Percentiles rank a stretch among this genome's conserved stretches.
Conservation (phyloP, 92 coral and sea anemone genomes). For the Actinernus sp. region DNA sequence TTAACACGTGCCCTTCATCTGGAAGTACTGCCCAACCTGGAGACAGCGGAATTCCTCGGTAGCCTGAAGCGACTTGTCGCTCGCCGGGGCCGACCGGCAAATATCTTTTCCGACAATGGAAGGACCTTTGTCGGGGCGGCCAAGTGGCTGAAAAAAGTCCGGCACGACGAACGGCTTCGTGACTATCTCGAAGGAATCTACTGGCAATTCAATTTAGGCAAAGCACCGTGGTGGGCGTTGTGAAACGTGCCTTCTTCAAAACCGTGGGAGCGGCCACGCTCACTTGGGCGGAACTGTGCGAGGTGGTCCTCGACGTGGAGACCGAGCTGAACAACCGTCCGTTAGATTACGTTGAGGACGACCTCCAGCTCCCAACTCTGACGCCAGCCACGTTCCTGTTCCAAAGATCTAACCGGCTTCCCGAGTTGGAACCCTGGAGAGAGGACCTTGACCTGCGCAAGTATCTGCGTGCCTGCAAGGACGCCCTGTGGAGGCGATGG, state of each 20-base stretch:
- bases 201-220: slow-evolving; percentile 23
- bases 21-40: slow-evolving; percentile 14
- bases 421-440: too few relatives aligned
- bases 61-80: too few relatives aligned
- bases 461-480: too few relatives aligned
- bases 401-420: too few relatives aligned
- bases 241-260: slow-evolving; percentile 30
- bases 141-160: slow-evolving; percentile 13
- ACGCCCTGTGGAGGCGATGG: too few relatives aligned
- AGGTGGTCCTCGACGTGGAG: slow-evolving; percentile 53
- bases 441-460: too few relatives aligned
- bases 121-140: too few relatives aligned
- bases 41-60: slow-evolving; percentile 12
- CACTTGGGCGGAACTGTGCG: slow-evolving; percentile 67
- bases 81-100: slow-evolving; percentile 22
- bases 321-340: slow-evolving; percentile 68
- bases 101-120: slow-evolving; percentile 19
- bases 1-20: slow-evolving; percentile 24
- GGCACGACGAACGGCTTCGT: slow-evolving; percentile 6
- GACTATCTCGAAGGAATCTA: slow-evolving; percentile 15
- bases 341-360: slow-evolving; percentile 46
- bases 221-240: slow-evolving; percentile 31
- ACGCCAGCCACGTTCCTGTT: too few relatives aligned
- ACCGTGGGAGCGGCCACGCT: too few relatives aligned
- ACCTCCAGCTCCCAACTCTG: too few relatives aligned